Percentiles rank a stretch among this genome's conserved stretches.
Conservation (phyloP, 64 coral and sea anemone genomes). For the Porites lutea region DNA sequence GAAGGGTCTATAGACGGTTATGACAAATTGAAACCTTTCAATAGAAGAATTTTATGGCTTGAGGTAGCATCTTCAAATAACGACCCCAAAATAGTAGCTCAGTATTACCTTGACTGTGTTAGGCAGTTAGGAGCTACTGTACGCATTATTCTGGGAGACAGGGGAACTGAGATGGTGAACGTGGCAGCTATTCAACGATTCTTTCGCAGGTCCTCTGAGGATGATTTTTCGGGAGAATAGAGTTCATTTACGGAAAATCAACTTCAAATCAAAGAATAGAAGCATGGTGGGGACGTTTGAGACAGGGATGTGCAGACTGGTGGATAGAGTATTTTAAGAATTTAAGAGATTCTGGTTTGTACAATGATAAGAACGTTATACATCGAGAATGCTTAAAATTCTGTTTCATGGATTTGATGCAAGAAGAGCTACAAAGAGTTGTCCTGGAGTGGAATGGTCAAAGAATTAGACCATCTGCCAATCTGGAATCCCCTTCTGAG, state of each 20-base stretch:
- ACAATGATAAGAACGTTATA: slow-evolving; percentile 54
- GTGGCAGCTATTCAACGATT: slow-evolving; percentile 49
- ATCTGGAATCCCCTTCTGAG: slow-evolving; percentile 62
- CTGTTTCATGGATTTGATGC: slow-evolving; percentile 71
- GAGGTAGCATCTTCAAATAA: slow-evolving; percentile 50
- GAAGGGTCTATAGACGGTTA: not conserved
- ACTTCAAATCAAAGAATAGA: slow-evolving; percentile 47
- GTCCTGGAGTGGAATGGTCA: slow-evolving; percentile 70
- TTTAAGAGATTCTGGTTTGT: slow-evolving; percentile 75
- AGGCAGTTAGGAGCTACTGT: slow-evolving; percentile 23
- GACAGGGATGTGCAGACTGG: slow-evolving; percentile 48
- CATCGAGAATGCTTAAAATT: slow-evolving; percentile 69
- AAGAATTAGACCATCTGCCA: slow-evolving; percentile 56
- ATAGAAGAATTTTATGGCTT: slow-evolving; percentile 51
- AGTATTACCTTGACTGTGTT: slow-evolving; percentile 52
- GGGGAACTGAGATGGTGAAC: slow-evolving; percentile 55
- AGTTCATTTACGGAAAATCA: slow-evolving; percentile 34
- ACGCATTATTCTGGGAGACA: slow-evolving; percentile 38
- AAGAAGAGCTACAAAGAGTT: slow-evolving; percentile 71
- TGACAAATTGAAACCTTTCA: too few species aligned
- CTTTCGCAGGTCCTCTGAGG: slow-evolving; percentile 34
- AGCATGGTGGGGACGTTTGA: slow-evolving; percentile 44
- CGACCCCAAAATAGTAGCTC: slow-evolving; percentile 46
- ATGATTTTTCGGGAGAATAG: not conserved
- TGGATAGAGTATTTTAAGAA: slow-evolving; percentile 83